phyloP scores from a whole-genome alignment of 2,113 vertebrate species.

The Sigmodon hispidus region DNA sequence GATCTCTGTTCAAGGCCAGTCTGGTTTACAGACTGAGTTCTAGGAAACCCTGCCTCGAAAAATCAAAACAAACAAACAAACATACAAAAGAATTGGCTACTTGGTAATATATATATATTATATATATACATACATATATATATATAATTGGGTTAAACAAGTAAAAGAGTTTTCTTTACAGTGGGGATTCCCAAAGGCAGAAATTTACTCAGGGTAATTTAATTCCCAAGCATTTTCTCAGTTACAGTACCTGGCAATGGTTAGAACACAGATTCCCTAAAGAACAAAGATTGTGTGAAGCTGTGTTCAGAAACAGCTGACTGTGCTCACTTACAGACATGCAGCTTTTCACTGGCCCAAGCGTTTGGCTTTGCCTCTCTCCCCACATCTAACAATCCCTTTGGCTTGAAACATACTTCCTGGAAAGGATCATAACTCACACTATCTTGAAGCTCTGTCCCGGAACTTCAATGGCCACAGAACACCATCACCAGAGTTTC shows the following conservation, averaged over 20 bases:
- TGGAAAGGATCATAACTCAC: background rate
- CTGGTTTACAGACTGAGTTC: too few relatives aligned
- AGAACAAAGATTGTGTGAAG: background rate
- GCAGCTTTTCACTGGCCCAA: background rate
- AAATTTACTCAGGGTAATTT: background rate
- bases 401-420: background rate
- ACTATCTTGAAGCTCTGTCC: background rate
- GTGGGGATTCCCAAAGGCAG: background rate
- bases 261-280: background rate
- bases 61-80: too few relatives aligned
- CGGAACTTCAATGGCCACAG: background rate
- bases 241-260: background rate
- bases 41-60: too few relatives aligned
- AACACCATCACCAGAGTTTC: background rate
- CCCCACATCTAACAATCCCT: background rate
- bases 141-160: background rate
- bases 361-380: constrained; percentile 10
- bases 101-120: background rate
- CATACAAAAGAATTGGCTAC: background rate
- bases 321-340: background rate
- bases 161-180: constrained; percentile 7
- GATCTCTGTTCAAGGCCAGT: too few relatives aligned
- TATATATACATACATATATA: too few relatives aligned
- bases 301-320: background rate
- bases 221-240: background rate